A percentile compares a stretch with the other conserved stretches of the same genome.
These are phyloP conservation scores for Sminthurides bifidus DNA, from an alignment of 1,140 invertebrate species.

Conservation along the genomic window DNA sequence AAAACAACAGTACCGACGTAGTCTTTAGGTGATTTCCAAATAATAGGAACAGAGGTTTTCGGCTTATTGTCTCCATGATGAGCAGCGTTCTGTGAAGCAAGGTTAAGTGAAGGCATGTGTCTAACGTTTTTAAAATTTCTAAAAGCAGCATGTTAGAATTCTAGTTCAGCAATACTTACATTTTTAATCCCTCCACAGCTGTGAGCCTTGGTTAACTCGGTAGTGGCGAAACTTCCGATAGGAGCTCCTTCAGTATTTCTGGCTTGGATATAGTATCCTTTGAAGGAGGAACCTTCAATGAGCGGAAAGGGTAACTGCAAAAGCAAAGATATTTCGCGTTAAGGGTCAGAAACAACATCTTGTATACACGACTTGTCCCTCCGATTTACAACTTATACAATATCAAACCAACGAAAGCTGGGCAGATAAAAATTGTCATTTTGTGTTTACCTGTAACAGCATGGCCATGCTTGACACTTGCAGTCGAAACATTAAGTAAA, in stretches of 20 bases:
- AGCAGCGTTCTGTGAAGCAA: background rate
- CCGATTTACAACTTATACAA: no score
- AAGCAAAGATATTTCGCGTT: background rate
- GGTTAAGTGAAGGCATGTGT: background rate
- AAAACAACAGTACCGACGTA: background rate
- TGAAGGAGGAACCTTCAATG: slow-evolving; percentile 36
- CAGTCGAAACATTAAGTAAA: background rate
- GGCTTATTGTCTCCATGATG: background rate
- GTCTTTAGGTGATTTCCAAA: background rate
- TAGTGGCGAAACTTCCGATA: slow-evolving; percentile 7
- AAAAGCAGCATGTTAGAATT: background rate
- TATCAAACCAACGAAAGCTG: no score
- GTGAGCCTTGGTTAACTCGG: background rate
- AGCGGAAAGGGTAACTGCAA: background rate
- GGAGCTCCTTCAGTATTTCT: slow-evolving; percentile 27
- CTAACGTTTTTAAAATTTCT: background rate
- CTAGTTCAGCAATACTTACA: background rate
- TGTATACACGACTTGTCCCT: background rate
- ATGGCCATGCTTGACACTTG: background rate
- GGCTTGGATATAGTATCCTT: slow-evolving; percentile 44
- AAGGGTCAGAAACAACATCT: background rate
- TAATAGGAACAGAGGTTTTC: background rate
- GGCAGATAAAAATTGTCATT: background rate
- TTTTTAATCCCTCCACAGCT: background rate
- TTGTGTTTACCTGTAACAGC: background rate